Evolutionary conservation across 2,113 vertebrate species (phyloP).

Genomic region (Lepus europaeus): DNA sequence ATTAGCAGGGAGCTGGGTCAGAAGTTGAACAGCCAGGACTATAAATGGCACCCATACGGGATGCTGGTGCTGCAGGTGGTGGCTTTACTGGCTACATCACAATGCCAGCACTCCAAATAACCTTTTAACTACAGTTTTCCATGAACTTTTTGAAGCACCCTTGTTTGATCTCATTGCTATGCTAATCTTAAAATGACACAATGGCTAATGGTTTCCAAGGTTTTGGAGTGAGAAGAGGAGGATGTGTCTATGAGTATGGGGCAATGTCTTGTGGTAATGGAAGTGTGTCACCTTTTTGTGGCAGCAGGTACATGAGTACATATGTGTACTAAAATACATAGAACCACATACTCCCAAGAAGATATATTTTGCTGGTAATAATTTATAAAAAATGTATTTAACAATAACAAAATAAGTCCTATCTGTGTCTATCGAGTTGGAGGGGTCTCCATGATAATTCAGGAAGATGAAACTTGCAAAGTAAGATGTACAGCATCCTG

Average conservation of each 20-base stretch:
- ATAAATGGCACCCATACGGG: too few relatives aligned
- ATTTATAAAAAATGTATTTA: constrained; percentile 7
- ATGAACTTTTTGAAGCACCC: too few relatives aligned
- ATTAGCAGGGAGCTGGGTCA: too few relatives aligned
- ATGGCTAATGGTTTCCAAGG: not conserved
- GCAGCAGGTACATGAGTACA: not conserved
- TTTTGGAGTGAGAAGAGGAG: not conserved
- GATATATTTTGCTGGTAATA: not conserved
- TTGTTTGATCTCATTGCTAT: not conserved
- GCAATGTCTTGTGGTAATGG: not conserved
- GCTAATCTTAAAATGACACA: not conserved
- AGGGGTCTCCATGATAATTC: not conserved
- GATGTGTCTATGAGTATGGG: not conserved
- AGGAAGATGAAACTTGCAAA: not conserved
- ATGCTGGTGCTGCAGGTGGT: too few relatives aligned
- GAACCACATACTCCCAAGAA: not conserved
- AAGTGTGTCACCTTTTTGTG: not conserved
- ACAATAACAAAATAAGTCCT: not conserved
- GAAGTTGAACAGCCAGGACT: too few relatives aligned
- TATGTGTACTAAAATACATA: not conserved
- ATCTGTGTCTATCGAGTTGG: not conserved
- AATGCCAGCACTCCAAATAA: too few relatives aligned
- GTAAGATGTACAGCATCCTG: not conserved
- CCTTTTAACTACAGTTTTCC: too few relatives aligned
- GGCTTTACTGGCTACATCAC: too few relatives aligned